Conservation (phyloP, 2,888 invertebrate species). For the Junonia oenone region DNA sequence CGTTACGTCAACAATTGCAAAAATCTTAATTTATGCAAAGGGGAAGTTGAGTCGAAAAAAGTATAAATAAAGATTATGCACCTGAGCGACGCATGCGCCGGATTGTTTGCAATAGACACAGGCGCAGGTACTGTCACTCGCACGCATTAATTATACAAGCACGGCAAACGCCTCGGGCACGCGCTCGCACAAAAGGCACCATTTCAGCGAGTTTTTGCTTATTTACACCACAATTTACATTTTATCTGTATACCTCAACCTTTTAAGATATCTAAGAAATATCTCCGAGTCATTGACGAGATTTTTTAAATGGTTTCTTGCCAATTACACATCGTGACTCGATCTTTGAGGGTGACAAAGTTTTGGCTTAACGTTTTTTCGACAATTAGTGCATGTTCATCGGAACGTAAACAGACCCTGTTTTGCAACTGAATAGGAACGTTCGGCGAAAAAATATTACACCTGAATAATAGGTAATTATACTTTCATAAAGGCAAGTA, state of each 20-base stretch:
- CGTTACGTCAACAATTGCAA: slow-evolving; percentile 35
- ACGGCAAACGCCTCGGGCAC: slow-evolving; percentile 42
- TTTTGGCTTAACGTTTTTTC: slow-evolving; percentile 34
- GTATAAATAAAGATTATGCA: slow-evolving; percentile 73
- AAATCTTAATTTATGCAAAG: slow-evolving; percentile 76
- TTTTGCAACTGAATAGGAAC: slow-evolving; percentile 62
- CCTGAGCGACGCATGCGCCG: slow-evolving; percentile 64
- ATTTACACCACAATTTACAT: slow-evolving; percentile 43
- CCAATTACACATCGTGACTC: slow-evolving; percentile 64
- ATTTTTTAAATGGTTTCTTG: slow-evolving; percentile 26
- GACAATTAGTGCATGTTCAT: slow-evolving; percentile 57
- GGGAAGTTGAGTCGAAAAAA: slow-evolving; percentile 65
- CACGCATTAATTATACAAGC: slow-evolving; percentile 65
- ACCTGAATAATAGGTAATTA: slow-evolving; percentile 72
- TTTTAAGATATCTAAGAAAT: slow-evolving; percentile 9
- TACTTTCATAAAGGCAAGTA: slow-evolving; percentile 51
- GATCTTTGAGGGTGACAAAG: slow-evolving; percentile 36
- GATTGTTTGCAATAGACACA: slow-evolving; percentile 49
- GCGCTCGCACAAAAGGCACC: slow-evolving; percentile 46
- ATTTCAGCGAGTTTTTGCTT: slow-evolving; percentile 38
- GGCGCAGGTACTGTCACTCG: slow-evolving; percentile 57
- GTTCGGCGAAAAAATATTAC: slow-evolving; percentile 54
- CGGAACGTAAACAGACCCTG: slow-evolving; percentile 59
- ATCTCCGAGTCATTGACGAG: background rate
- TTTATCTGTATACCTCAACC: slow-evolving; percentile 27